Percentiles rank a stretch among this genome's conserved stretches.
Evolutionary conservation across 1,140 invertebrate genomes (phyloP).

Genomic region (Helicoverpa armigera): DNA sequence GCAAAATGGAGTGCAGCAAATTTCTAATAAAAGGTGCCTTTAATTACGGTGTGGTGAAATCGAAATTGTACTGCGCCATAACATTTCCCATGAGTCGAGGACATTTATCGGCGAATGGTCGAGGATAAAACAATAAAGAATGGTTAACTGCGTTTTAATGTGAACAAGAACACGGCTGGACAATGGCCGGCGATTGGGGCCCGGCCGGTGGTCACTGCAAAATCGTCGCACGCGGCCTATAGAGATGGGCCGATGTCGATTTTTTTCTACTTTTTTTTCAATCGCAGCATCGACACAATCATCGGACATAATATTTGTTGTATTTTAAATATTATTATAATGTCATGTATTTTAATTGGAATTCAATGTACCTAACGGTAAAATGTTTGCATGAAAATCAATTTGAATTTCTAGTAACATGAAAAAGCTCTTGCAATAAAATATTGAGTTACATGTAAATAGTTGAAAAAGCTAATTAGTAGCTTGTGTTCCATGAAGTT

Average conservation of each 20-base stretch:
- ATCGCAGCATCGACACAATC: no score
- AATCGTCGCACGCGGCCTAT: constrained; percentile 64
- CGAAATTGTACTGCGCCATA: constrained; percentile 68
- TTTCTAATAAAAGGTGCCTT: constrained; percentile 76
- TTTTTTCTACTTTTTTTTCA: neutral
- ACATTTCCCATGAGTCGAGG: constrained; percentile 79
- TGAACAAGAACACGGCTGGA: constrained; percentile 80
- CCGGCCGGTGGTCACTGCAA: constrained; percentile 68
- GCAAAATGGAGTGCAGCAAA: constrained; percentile 67
- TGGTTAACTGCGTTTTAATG: constrained; percentile 85
- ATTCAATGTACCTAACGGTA: no score
- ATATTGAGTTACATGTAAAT: no score
- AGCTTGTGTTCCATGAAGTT: no score
- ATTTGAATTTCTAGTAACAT: no score
- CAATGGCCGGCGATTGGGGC: constrained; percentile 78
- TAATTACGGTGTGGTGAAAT: constrained; percentile 72
- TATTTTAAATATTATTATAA: no score
- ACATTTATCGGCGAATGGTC: constrained; percentile 66
- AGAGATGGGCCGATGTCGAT: constrained; percentile 53
- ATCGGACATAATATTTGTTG: no score
- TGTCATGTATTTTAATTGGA: no score
- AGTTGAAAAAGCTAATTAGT: no score
- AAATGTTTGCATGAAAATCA: no score
- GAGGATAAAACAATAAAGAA: constrained; percentile 85
- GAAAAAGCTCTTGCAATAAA: no score